These are phyloP conservation scores for Criorhina ranunculi DNA, from an alignment of 2,888 invertebrate genomes.

Conservation along the genomic window DNA sequence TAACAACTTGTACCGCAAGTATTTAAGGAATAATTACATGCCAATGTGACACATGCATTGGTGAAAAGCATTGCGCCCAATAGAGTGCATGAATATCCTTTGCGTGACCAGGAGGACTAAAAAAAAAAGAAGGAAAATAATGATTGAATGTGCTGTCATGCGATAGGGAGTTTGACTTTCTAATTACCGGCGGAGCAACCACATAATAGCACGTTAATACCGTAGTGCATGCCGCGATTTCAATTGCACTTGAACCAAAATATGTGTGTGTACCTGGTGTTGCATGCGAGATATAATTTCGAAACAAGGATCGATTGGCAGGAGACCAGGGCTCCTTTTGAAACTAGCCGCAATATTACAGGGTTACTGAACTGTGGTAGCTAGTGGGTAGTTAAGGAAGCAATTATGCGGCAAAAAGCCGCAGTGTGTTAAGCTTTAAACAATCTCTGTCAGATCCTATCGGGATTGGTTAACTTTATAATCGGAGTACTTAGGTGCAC, in stretches of 20 bases:
- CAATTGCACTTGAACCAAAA: conserved; percentile 49
- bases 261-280: conserved; percentile 36
- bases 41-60: conserved; percentile 2
- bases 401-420: conserved; percentile 63
- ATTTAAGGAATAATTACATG: conserved; percentile 4
- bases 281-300: conserved; percentile 39
- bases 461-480: conserved; percentile 27
- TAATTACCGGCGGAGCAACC: conserved; percentile 56
- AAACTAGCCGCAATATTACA: conserved; percentile 22
- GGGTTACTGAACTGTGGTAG: conserved; percentile 56
- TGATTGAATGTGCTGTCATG: conserved; percentile 69
- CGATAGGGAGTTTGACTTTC: conserved; percentile 65
- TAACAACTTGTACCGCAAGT: neutral
- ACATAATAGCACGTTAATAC: conserved; percentile 51
- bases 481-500: conserved; percentile 6
- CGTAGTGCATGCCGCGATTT: conserved; percentile 32
- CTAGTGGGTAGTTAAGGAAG: conserved; percentile 14
- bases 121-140: conserved; percentile 55
- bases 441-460: conserved; percentile 24
- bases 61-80: conserved; percentile 2
- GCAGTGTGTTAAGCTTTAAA: conserved; percentile 35
- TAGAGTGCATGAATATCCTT: conserved; percentile 31
- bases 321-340: neutral
- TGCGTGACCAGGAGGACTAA: conserved; percentile 48
- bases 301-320: neutral